A percentile compares a stretch with the other conserved stretches of the same genome.
phyloP scores from a whole-genome alignment of 2,113 vertebrate species.

The Agelaius tricolor region DNA sequence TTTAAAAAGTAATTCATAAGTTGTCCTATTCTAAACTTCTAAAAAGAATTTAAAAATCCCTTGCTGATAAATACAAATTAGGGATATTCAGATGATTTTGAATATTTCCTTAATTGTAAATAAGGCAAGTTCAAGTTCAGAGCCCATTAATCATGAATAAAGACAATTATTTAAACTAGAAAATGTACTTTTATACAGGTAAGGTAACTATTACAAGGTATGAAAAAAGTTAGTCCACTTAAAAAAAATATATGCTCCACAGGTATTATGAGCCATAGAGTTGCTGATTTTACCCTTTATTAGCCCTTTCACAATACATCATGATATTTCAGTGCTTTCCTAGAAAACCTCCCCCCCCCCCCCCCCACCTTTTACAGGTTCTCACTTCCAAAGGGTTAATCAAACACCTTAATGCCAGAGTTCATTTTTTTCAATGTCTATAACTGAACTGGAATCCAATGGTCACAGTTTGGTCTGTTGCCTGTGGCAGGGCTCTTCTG shows the following conservation, averaged over 20 bases:
- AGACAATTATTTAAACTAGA: background rate
- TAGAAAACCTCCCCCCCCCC: background rate
- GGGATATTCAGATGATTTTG: background rate
- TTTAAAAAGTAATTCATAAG: background rate
- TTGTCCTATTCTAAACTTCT: background rate
- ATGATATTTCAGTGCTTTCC: background rate
- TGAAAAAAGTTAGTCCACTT: background rate
- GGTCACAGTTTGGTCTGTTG: background rate
- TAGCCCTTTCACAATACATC: background rate
- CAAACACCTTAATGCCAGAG: background rate
- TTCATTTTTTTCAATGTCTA: background rate
- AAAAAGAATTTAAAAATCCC: background rate
- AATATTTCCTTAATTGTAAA: background rate
- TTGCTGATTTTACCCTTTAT: constrained; percentile 3
- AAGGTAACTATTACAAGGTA: background rate
- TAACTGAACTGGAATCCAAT: background rate
- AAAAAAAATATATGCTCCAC: background rate
- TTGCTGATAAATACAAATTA: background rate
- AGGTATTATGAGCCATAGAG: background rate
- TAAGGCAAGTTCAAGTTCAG: background rate
- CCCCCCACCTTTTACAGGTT: background rate
- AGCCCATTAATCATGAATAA: background rate
- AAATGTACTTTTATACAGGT: background rate
- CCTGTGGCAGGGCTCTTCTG: background rate
- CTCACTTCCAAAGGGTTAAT: constrained; percentile 15